phyloP scores from a whole-genome alignment of 2,113 vertebrate species.

The Hydrochoerus hydrochaeris region DNA sequence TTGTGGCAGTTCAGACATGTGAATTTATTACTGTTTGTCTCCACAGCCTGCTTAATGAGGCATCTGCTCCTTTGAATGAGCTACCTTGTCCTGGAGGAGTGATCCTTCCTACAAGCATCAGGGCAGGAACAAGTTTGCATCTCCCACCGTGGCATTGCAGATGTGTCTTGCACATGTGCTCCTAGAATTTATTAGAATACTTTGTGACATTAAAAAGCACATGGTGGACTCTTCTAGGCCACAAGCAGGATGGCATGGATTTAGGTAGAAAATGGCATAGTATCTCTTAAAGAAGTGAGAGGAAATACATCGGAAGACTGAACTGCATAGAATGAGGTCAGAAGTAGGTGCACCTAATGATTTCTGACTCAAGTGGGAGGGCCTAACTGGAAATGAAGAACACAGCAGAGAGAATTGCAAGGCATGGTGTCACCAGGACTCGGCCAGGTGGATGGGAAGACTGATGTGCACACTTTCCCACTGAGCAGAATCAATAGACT shows the following conservation, averaged over 20 bases:
- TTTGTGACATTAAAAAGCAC: neutral
- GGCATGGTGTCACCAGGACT: neutral
- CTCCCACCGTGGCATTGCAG: neutral
- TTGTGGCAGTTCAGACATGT: neutral
- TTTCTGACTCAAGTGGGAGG: neutral
- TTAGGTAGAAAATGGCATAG: neutral
- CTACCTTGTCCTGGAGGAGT: neutral
- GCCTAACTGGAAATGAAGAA: neutral
- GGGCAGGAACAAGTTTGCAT: neutral
- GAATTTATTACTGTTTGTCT: neutral
- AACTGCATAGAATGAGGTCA: neutral
- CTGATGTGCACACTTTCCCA: conserved; percentile 16
- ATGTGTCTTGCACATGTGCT: neutral
- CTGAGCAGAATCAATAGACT: conserved; percentile 24
- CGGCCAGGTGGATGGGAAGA: neutral
- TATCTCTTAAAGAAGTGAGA: neutral
- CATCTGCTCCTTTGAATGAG: neutral
- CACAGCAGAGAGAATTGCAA: neutral
- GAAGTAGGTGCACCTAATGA: neutral
- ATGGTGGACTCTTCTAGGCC: neutral
- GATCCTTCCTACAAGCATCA: neutral
- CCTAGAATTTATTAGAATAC: neutral
- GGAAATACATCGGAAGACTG: neutral
- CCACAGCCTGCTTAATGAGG: neutral
- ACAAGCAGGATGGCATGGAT: neutral